Evolutionary conservation across 1,140 invertebrate species (phyloP), one percentile per base, ranked within the genome.

Genomic region (Drosophila ambigua): DNA sequence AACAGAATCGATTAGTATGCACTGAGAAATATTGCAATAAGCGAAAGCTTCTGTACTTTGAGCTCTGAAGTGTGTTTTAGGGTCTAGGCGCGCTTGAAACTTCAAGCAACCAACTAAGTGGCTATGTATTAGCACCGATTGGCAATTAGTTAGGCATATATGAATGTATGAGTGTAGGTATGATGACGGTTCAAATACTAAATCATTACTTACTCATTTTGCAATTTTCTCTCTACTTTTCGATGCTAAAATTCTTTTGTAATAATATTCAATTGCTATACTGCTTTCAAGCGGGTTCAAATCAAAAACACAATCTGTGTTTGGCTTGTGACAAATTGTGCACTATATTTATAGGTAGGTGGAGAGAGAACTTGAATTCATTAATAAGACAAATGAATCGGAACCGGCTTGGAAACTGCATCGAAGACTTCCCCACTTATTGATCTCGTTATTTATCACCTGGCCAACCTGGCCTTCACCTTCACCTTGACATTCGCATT

Each of bases 401-500:
- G 26, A 82, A 54, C 69, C 69, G 64, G 55, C 61, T 49, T 35
- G 4, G 41, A 51, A 74, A 57, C 50, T 61, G 46, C 63, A 65
- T 55, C 39, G 20, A 45, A 23, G 35, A 39, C 35, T 39, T 39
- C 35, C 35, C 35, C 35, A 39, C 35, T 39, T 54, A 35, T 48
- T 41, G 53, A 39, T 43, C 43, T 35, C 24, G 43, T 43, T 58
- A 31, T 44, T 50, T 53, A 65, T 80, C 79, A 71, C 79, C 61
- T 49, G 58, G 50, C 50, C 75, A 65, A 77, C 64, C 31, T 35
- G 8, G 3, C 31, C 31, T 13, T 39, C 35, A 39, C 31, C 82
- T 82, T 85, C 80, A 87, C 82, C 82, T 88, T 87, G 83, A 88
- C 83, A 82, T 88, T 82, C 58, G 81, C 63, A 72, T 66, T 54